Base-by-base conservation (phyloP, 2,797 vertebrate genomes). In the Manis crassicaudata region DNA sequence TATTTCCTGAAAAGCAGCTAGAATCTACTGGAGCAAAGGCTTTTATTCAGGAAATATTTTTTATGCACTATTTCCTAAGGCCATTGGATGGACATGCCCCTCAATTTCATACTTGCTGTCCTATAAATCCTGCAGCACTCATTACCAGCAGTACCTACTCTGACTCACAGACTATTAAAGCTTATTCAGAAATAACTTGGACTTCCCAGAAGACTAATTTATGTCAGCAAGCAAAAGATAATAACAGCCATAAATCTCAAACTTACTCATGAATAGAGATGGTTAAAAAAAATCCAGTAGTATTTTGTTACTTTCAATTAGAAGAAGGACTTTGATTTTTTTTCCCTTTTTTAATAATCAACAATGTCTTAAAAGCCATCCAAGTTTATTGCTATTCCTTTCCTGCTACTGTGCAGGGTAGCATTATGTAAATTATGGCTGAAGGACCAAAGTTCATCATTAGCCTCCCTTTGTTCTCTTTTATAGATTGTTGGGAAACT, bases 151-250 rank as follows among this genome's bases (percentile, higher is more conserved):
- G 98, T 87, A 98, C 98, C 98, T 98, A 98, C 94, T 98, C 98
- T 98, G 97, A 98, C 97, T 98, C 97, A 98, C 80, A 97, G 97
- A 97, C 96, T 96, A 96, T 98, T 98, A 98, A 94, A 97, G 96
- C 96, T 97, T 97, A 97, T 98, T 98, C 98, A 98, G 97, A 98
- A 98, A 98, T 98, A 98, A 98, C 98, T 97, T 97, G 94, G 89
- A 91, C 97, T 98, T 99, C 98, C 98, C 98, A 98, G 98, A 98
- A 98, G 98, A 96, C 97, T 98, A 98, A 98, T 98, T 98, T 98
- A 98, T 97, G 96, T 98, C 98, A 98, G 98, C 97, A 98, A 97
- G 97, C 92, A 97, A 97, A 97, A 81, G 95, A 98, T 98, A 98
- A 98, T 98, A 97, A 97, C 40, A 94, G 92, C 25, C 96, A 98